Evolutionary conservation across 2,888 invertebrate genomes (phyloP).

Genomic region (Yponomeuta cagnagella): DNA sequence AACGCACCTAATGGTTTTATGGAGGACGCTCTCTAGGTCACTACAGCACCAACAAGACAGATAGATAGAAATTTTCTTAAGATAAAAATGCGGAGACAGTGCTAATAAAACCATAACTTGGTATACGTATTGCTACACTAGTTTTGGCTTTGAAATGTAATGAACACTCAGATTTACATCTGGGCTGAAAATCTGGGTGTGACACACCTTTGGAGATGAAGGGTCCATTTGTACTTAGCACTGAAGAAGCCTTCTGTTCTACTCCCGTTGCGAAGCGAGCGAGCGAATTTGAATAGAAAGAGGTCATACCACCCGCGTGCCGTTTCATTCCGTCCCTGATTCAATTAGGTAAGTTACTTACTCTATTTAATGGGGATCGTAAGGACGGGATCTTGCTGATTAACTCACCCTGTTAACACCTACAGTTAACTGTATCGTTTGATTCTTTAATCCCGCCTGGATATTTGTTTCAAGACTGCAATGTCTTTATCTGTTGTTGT

Average conservation of each 20-base stretch:
- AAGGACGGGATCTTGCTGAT: conserved; percentile 61
- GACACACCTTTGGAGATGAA: too few relatives aligned
- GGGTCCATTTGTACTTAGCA: not conserved
- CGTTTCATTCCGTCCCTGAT: conserved; percentile 70
- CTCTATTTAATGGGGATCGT: conserved; percentile 62
- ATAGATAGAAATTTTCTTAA: too few relatives aligned
- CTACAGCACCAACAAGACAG: too few relatives aligned
- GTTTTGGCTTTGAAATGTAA: too few relatives aligned
- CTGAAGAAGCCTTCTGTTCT: not conserved
- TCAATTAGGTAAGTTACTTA: conserved; percentile 66
- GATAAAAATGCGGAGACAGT: too few relatives aligned
- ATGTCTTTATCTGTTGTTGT: not conserved
- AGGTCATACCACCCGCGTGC: conserved; percentile 52
- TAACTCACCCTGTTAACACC: conserved; percentile 63
- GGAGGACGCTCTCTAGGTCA: too few relatives aligned
- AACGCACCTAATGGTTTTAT: too few relatives aligned
- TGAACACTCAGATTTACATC: too few relatives aligned
- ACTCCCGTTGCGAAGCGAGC: conserved; percentile 21
- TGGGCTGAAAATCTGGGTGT: too few relatives aligned
- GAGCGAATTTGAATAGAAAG: conserved; percentile 71
- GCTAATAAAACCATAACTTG: too few relatives aligned
- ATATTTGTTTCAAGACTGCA: not conserved
- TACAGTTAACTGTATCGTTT: conserved; percentile 32
- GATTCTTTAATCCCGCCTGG: conserved; percentile 6
- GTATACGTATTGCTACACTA: too few relatives aligned